Conservation (phyloP, 2,113 vertebrate genomes). For the Elachura formosa region DNA sequence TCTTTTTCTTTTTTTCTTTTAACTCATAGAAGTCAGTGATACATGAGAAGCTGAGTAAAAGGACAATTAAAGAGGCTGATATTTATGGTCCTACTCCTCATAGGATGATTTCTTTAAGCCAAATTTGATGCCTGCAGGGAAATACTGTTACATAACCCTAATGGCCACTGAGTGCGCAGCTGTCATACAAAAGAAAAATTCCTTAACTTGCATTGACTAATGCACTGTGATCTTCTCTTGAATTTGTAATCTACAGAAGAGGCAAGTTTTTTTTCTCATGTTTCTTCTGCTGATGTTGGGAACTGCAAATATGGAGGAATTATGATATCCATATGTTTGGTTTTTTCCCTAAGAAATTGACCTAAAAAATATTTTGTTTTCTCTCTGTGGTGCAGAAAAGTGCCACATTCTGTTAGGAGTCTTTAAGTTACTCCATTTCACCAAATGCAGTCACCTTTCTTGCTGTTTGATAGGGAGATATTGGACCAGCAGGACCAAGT, state of each 20-base stretch:
- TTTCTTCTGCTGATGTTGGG: background rate
- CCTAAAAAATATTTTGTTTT: background rate
- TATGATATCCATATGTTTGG: background rate
- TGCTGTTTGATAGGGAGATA: constrained; percentile 75
- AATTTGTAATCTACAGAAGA: background rate
- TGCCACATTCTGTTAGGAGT: background rate
- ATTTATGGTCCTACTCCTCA: background rate
- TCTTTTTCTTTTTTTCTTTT: background rate
- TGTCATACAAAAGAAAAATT: background rate
- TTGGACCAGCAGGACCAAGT: constrained; percentile 77
- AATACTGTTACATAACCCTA: background rate
- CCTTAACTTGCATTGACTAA: background rate
- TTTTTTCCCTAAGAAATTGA: background rate
- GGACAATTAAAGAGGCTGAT: background rate
- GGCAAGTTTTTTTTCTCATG: background rate
- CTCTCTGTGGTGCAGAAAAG: background rate
- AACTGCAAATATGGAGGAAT: background rate
- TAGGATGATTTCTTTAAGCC: background rate
- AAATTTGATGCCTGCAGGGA: background rate
- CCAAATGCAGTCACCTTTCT: background rate
- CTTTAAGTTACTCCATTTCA: background rate
- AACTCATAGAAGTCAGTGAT: background rate
- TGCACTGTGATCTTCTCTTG: background rate
- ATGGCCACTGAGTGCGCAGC: background rate
- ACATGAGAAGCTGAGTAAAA: background rate